Evolutionary conservation across 92 coral and sea anemone genomes (phyloP).

Genomic region (Porites cylindrica): DNA sequence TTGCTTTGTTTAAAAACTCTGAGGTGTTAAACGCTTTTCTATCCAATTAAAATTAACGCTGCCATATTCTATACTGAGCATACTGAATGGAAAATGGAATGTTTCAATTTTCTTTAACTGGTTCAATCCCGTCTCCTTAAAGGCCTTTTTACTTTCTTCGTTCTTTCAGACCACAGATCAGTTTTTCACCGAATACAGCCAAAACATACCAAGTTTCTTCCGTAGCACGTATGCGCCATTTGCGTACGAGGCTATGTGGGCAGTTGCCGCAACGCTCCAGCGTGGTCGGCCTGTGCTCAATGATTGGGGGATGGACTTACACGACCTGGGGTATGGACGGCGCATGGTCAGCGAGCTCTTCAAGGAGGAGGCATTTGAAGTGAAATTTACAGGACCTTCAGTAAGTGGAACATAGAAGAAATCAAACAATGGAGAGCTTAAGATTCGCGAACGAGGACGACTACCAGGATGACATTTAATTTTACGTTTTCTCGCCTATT

Average conservation of each 20-base stretch:
- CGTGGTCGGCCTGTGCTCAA: constrained; percentile 62
- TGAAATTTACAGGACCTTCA: constrained; percentile 65
- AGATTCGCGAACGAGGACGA: too few species aligned
- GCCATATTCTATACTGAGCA: too few species aligned
- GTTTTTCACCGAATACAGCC: constrained; percentile 53
- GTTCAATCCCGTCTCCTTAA: too few species aligned
- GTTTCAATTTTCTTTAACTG: too few species aligned
- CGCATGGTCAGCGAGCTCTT: constrained; percentile 57
- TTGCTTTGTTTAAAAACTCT: too few species aligned
- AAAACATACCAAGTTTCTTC: constrained; percentile 38
- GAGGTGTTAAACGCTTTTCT: too few species aligned
- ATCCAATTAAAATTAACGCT: too few species aligned
- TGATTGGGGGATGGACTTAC: constrained; percentile 33
- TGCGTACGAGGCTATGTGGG: constrained; percentile 95
- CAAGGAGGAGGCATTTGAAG: constrained; percentile 46
- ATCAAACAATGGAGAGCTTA: too few species aligned
- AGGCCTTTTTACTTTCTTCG: not conserved
- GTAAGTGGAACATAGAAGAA: constrained; percentile 10
- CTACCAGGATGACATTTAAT: too few species aligned
- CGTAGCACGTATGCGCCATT: constrained; percentile 76
- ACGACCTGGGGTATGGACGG: constrained; percentile 52
- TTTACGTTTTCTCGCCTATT: too few species aligned
- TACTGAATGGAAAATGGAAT: too few species aligned
- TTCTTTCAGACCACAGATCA: constrained; percentile 65
- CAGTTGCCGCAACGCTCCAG: constrained; percentile 84